phyloP scores from a whole-genome alignment of 2,797 vertebrate genomes.

The Macropodus opercularis region DNA sequence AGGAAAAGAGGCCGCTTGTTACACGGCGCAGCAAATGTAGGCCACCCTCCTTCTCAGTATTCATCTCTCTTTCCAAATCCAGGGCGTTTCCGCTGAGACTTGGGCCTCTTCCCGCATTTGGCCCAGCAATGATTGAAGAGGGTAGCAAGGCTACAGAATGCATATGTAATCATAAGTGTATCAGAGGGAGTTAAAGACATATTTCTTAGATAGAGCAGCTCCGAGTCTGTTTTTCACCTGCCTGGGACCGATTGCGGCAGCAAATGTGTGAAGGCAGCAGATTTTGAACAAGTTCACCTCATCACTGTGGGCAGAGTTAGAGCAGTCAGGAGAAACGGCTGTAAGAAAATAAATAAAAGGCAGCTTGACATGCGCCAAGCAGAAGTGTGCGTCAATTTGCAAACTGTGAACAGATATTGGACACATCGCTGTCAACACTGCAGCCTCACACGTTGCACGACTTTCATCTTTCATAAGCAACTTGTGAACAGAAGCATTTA shows the following conservation, averaged over 20 bases:
- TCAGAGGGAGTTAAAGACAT: slow-evolving; percentile 34
- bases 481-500: background rate
- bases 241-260: slow-evolving; percentile 13
- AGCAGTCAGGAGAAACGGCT: background rate
- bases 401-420: slow-evolving; percentile 20
- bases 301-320: slow-evolving; percentile 9
- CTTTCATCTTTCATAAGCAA: slow-evolving; percentile 4
- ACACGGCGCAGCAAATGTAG: slow-evolving; percentile 68
- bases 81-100: slow-evolving; percentile 72
- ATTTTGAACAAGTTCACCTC: slow-evolving; percentile 27
- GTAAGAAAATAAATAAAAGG: background rate
- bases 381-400: slow-evolving; percentile 6
- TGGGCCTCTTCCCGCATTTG: slow-evolving; percentile 54
- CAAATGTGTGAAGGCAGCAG: slow-evolving; percentile 13
- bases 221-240: slow-evolving; percentile 21
- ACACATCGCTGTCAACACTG: slow-evolving; percentile 6
- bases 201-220: slow-evolving; percentile 32
- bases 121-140: slow-evolving; percentile 65
- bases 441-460: background rate
- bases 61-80: slow-evolving; percentile 64
- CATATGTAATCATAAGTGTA: slow-evolving; percentile 50
- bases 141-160: slow-evolving; percentile 40
- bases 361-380: slow-evolving; percentile 1
- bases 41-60: slow-evolving; percentile 59
- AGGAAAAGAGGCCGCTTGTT: slow-evolving; percentile 71